Conservation (phyloP, 2,113 vertebrate species). For the Lutjanus erythropterus region DNA sequence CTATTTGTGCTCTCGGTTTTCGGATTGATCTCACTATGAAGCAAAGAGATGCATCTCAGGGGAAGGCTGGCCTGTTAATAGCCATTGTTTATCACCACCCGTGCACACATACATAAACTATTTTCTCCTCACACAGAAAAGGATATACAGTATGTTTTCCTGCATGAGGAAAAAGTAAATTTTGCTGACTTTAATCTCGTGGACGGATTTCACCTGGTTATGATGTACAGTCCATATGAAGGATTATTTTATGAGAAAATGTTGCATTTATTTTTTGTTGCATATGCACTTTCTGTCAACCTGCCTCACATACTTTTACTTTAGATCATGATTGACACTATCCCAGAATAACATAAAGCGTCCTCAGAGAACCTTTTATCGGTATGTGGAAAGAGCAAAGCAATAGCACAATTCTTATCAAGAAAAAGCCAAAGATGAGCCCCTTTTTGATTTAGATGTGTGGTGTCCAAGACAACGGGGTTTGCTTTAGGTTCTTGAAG, state of each 20-base stretch:
- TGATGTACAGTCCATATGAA: neutral
- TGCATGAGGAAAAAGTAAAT: neutral
- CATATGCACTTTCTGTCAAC: neutral
- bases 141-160: neutral
- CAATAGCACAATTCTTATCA: too few relatives aligned
- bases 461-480: too few relatives aligned
- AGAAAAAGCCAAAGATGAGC: neutral
- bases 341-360: neutral
- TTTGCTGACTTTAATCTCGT: too few relatives aligned
- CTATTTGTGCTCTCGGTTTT: constrained; percentile 35
- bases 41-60: constrained; percentile 37
- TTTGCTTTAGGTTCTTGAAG: neutral
- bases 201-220: too few relatives aligned
- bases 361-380: neutral
- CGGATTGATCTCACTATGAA: constrained; percentile 52
- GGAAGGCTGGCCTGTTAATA: constrained; percentile 36
- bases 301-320: neutral
- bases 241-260: neutral
- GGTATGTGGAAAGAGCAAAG: neutral
- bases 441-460: neutral
- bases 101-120: neutral
- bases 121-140: neutral
- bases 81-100: constrained; percentile 50
- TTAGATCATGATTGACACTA: neutral
- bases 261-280: neutral